Conservation (phyloP, 2,797 vertebrate species). For the Urophycis tenuis region DNA sequence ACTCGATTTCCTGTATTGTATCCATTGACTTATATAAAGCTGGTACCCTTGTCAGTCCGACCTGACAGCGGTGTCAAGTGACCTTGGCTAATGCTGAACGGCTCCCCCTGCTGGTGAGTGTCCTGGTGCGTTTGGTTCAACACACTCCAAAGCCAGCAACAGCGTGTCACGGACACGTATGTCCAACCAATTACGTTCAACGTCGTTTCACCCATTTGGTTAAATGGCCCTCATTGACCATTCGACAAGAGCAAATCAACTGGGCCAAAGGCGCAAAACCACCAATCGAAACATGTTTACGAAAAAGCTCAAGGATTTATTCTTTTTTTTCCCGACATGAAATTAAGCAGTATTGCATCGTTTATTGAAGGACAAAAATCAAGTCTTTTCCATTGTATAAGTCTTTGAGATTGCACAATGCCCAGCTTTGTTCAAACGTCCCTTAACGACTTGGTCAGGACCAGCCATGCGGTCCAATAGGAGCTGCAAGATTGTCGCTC, state of each 20-base stretch:
- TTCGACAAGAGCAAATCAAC: not conserved
- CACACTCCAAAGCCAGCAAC: not conserved
- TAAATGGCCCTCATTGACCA: not conserved
- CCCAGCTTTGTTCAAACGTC: conserved; percentile 37
- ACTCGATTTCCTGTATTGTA: not conserved
- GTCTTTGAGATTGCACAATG: conserved; percentile 56
- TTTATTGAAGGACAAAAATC: conserved; percentile 5
- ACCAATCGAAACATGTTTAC: not conserved
- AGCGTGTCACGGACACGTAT: not conserved
- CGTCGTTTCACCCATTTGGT: not conserved
- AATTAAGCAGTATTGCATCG: not conserved
- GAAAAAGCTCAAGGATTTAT: conserved; percentile 42
- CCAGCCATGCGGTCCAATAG: not conserved
- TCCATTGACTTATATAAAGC: not conserved
- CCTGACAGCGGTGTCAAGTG: not conserved
- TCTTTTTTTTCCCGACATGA: conserved; percentile 40
- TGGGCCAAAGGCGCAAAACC: not conserved
- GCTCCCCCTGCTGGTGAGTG: not conserved
- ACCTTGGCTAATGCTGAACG: not conserved
- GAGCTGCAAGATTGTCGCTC: conserved; percentile 1
- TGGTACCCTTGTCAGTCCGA: not conserved
- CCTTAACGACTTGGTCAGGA: conserved; percentile 23
- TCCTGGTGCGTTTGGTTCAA: not conserved
- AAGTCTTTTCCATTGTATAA: conserved; percentile 32
- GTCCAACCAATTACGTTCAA: too few relatives aligned